phyloP scores from a whole-genome alignment of 2,797 vertebrate genomes.

The Ciconia nigra region DNA sequence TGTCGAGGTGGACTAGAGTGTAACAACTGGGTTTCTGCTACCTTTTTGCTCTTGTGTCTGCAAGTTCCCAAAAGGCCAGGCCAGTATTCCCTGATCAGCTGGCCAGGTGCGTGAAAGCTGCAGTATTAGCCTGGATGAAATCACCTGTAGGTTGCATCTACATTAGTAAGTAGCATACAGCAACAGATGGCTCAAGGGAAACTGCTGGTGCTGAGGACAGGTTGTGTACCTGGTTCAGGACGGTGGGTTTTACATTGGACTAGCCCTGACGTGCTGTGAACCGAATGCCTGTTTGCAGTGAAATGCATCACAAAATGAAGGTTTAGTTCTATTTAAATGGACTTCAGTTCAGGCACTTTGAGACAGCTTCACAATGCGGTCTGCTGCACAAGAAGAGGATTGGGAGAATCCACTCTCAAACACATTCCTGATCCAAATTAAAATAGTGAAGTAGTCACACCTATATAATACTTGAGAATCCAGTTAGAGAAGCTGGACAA shows the following conservation, averaged over 20 bases:
- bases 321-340: background rate
- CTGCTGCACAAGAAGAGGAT: background rate
- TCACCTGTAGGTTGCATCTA: background rate
- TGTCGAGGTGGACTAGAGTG: background rate
- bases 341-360: background rate
- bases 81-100: background rate
- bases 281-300: background rate
- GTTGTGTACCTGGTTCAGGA: background rate
- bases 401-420: background rate
- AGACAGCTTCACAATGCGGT: background rate
- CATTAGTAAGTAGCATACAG: fast-evolving
- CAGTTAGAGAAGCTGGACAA: background rate
- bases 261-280: background rate
- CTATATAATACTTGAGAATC: background rate
- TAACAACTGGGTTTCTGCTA: background rate
- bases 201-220: background rate
- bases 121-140: background rate
- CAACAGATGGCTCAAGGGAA: background rate
- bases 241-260: background rate
- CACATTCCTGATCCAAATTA: background rate
- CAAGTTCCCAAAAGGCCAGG: background rate
- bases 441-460: background rate
- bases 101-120: background rate
- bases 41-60: background rate
- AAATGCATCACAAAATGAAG: background rate